phyloP scores from a whole-genome alignment of 2,113 vertebrate species.

The Prietella phreatophila region DNA sequence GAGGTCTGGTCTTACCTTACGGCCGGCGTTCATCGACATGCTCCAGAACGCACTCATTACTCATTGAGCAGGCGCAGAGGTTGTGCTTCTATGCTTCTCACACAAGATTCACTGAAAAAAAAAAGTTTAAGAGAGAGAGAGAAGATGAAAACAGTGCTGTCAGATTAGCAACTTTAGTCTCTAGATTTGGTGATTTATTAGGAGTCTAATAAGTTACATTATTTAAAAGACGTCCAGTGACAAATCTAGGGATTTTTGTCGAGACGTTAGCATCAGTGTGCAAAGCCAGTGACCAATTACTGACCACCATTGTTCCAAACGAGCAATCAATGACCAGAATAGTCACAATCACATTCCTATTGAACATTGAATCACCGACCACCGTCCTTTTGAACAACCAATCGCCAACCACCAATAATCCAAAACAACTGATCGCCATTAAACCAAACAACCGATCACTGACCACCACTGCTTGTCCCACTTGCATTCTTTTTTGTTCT shows the following conservation, averaged over 20 bases:
- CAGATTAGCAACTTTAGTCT: background rate
- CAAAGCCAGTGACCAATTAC: background rate
- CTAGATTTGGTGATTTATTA: background rate
- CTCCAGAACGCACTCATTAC: slow-evolving; percentile 99
- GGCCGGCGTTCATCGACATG: slow-evolving; percentile 89
- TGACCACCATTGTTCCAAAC: background rate
- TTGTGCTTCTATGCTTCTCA: slow-evolving; percentile 58
- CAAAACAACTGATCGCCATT: background rate
- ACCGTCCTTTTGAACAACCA: background rate
- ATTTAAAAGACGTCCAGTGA: background rate
- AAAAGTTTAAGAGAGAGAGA: background rate
- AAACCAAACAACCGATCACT: background rate
- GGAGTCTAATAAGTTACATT: background rate
- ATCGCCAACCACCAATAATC: background rate
- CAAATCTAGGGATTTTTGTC: background rate
- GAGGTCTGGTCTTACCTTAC: slow-evolving; percentile 77
- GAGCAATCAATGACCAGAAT: background rate
- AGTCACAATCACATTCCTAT: too few relatives aligned
- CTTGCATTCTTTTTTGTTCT: background rate
- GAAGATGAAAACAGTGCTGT: background rate
- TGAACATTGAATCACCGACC: background rate
- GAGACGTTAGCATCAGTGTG: background rate
- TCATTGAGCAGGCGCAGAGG: slow-evolving; percentile 66
- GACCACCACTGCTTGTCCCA: background rate
- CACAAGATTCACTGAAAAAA: slow-evolving; percentile 50